Evolutionary conservation across 2,113 vertebrate species (phyloP).

Genomic region (Heterotilapia buettikoferi): DNA sequence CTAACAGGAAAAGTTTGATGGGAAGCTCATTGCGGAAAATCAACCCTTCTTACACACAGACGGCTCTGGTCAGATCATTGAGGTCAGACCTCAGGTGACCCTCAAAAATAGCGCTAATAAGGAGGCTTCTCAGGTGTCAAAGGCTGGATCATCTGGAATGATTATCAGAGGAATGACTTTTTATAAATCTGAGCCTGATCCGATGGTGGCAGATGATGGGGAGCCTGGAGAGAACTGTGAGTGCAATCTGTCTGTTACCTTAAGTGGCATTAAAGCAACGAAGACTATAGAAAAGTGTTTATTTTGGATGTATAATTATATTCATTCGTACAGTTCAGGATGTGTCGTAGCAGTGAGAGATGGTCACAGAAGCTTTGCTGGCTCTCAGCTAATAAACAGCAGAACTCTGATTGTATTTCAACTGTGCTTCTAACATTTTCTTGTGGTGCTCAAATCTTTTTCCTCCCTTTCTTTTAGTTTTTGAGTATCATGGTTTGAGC

Average conservation of each 20-base stretch:
- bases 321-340: not conserved
- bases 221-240: conserved; percentile 87
- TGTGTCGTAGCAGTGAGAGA: not conserved
- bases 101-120: not conserved
- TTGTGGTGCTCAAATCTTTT: not conserved
- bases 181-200: conserved; percentile 85
- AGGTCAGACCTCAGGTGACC: conserved; percentile 8
- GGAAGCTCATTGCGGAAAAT: conserved; percentile 73
- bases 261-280: not conserved
- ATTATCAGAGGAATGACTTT: conserved; percentile 89
- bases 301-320: not conserved
- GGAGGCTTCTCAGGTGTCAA: conserved; percentile 43
- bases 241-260: conserved; percentile 38
- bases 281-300: not conserved
- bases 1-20: conserved; percentile 77
- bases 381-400: not conserved
- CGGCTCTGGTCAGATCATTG: conserved; percentile 21
- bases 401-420: not conserved
- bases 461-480: conserved; percentile 37
- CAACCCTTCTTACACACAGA: conserved; percentile 29
- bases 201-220: conserved; percentile 74
- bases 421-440: not conserved
- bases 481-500: conserved; percentile 85
- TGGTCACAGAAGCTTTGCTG: not conserved
- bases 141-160: conserved; percentile 74